Percentiles rank a stretch among this genome's conserved stretches.
phyloP scores from a whole-genome alignment of 2,888 invertebrate genomes.

The Timandra comae region DNA sequence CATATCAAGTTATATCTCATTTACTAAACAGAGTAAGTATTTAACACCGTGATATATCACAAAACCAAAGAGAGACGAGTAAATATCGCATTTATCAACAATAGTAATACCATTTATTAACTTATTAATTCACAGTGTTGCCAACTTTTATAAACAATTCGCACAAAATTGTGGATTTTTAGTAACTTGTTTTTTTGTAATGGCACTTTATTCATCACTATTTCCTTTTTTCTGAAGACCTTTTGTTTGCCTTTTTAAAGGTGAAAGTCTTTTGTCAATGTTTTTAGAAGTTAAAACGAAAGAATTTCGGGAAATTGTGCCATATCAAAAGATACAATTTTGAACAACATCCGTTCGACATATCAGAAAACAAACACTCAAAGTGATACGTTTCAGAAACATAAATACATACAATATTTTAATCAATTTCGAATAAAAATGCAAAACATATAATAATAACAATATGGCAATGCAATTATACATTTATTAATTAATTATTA shows the following conservation, averaged over 20 bases:
- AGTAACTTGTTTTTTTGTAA: no score
- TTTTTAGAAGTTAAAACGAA: background rate
- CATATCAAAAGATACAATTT: conserved; percentile 39
- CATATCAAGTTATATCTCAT: conserved; percentile 42
- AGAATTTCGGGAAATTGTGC: conserved; percentile 28
- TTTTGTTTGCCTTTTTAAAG: no score
- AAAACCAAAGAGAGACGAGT: conserved; percentile 67
- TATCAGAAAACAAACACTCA: conserved; percentile 43
- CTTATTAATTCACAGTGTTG: no score
- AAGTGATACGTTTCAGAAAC: conserved; percentile 35
- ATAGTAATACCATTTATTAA: conserved; percentile 20
- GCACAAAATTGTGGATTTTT: conserved; percentile 12
- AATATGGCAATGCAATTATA: conserved; percentile 27
- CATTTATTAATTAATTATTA: conserved; percentile 27
- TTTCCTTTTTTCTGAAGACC: no score
- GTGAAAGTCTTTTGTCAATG: background rate
- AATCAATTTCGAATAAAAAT: conserved; percentile 20
- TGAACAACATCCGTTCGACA: conserved; percentile 29
- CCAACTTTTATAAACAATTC: conserved; percentile 5
- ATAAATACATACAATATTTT: conserved; percentile 30
- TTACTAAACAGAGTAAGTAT: conserved; percentile 54
- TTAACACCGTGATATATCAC: conserved; percentile 71
- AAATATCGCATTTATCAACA: conserved; percentile 57
- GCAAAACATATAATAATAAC: conserved; percentile 20
- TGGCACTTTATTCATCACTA: no score